Percentiles rank a stretch among this genome's conserved stretches.
Evolutionary conservation across 1,140 invertebrate species (phyloP).

Genomic region (Pogonognathellus flavescens): DNA sequence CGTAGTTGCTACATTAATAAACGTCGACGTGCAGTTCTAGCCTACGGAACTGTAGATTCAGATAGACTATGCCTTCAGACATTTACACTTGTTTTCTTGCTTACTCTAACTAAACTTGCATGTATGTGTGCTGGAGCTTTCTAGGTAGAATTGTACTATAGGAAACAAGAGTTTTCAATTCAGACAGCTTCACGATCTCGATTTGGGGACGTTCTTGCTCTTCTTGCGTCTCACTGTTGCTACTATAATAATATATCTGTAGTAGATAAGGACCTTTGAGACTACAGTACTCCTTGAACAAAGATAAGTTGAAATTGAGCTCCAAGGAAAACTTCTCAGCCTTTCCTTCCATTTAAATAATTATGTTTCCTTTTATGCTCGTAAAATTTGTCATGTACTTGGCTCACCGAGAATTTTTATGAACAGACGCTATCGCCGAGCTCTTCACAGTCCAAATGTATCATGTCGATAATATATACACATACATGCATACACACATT

Average conservation of each 20-base stretch:
- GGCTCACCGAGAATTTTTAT: slow-evolving; percentile 30
- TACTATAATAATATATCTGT: no score
- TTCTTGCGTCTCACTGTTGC: background rate
- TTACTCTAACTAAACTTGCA: background rate
- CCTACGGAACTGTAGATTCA: background rate
- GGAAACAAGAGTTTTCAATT: slow-evolving; percentile 39
- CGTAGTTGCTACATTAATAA: slow-evolving; percentile 50
- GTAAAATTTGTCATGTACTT: slow-evolving; percentile 27
- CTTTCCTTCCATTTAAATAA: slow-evolving; percentile 46
- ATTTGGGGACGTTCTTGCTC: slow-evolving; percentile 6
- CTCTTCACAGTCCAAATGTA: slow-evolving; percentile 17
- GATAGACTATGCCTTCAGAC: background rate
- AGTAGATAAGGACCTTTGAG: slow-evolving; percentile 24
- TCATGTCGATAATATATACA: slow-evolving; percentile 27
- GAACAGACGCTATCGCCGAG: background rate
- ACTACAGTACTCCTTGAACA: slow-evolving; percentile 23
- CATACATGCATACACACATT: background rate
- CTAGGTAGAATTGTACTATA: background rate
- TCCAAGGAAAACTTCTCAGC: slow-evolving; percentile 13
- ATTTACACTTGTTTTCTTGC: slow-evolving; percentile 40
- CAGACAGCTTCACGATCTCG: slow-evolving; percentile 18
- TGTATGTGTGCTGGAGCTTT: slow-evolving; percentile 5
- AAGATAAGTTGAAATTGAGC: slow-evolving; percentile 35
- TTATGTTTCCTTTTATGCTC: slow-evolving; percentile 49
- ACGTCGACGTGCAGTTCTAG: slow-evolving; percentile 4